Evolutionary conservation across 2,113 vertebrate species (phyloP).

Genomic region (Xenopus laevis): DNA sequence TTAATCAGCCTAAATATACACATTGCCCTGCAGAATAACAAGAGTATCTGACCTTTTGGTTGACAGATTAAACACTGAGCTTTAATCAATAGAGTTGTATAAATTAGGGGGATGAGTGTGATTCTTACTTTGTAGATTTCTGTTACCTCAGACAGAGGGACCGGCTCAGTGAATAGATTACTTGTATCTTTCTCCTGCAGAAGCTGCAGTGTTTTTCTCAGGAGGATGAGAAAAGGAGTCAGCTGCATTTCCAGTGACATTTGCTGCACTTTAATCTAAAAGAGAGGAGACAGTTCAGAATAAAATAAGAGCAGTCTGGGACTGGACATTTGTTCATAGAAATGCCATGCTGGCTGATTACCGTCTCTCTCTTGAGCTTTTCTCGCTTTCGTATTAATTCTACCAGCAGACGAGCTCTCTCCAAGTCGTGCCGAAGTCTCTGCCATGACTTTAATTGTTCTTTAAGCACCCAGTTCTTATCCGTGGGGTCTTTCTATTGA

Average conservation of each 20-base stretch:
- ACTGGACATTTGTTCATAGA: not conserved
- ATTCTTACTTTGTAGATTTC: constrained; percentile 81
- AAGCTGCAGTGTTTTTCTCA: constrained; percentile 90
- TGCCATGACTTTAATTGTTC: constrained; percentile 98
- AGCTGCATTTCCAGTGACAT: constrained; percentile 93
- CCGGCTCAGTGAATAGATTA: constrained; percentile 96
- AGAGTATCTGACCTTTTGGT: too few relatives aligned
- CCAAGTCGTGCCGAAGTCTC: constrained; percentile 91
- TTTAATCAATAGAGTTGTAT: not conserved
- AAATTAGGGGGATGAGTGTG: constrained; percentile 57
- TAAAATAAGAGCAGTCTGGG: not conserved
- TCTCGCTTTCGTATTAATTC: constrained; percentile 97
- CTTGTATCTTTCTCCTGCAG: constrained; percentile 95
- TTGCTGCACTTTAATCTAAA: constrained; percentile 96
- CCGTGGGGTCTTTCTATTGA: constrained; percentile 86
- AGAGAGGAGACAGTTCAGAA: not conserved
- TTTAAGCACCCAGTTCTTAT: constrained; percentile 89
- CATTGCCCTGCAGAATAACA: too few relatives aligned
- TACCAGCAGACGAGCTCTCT: constrained; percentile 90
- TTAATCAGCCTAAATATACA: too few relatives aligned
- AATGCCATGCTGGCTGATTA: constrained; percentile 55
- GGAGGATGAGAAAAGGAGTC: constrained; percentile 89
- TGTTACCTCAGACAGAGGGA: constrained; percentile 95
- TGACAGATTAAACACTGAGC: not conserved
- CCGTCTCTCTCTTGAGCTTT: constrained; percentile 96